Evolutionary conservation across 2,797 vertebrate species (phyloP), one percentile per base, ranked within the genome.

Genomic region (Leuciscus waleckii): DNA sequence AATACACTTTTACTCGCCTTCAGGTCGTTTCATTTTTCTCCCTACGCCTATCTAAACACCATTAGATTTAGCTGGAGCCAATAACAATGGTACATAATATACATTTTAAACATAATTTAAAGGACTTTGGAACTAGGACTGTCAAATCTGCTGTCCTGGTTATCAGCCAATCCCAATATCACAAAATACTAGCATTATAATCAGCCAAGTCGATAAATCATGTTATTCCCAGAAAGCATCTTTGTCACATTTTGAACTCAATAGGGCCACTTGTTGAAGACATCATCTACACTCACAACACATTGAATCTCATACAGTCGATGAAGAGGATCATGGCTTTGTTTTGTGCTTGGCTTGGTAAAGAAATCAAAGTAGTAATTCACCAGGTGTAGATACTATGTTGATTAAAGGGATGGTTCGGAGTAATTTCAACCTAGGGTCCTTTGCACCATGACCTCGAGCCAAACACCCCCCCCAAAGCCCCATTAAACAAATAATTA

Each of bases 191-290:
- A 61, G 51, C 35, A 78, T 39, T 41, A 41, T n/a, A 39, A 77
- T 39, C 23, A 16, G 74, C 11, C 51, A n/a, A 21, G 11, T 0
- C 39, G 21, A 77, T 8, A 10, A 17, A 16, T 58, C 4, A 14
- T 32, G 13, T 14, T 39, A 77, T 58, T 39, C 58, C 5, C 7
- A 77, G 35, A 58, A 61, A 41, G 35, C 23, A n/a, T 58, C 54
- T 58, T 10, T n/a, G 19, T 89, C 69, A 79, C 81, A 83, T 88
- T 54, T 17, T 91, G 85, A 92, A 89, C 87, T 91, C 89, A 91
- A 93, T 89, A 92, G 84, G 88, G 88, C 79, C 82, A 23, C 85
- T 89, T 8, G 17, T 89, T 8, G 17, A 35, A 35, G 7, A 65
- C 54, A 83, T 19, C 5, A 79, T 35, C 29, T n/a, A 37, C 13